A percentile compares a stretch with the other conserved stretches of the same genome.
These are phyloP conservation scores for human DNA, from an alignment of 2,113 vertebrate genomes.

Conservation along the genomic window DNA sequence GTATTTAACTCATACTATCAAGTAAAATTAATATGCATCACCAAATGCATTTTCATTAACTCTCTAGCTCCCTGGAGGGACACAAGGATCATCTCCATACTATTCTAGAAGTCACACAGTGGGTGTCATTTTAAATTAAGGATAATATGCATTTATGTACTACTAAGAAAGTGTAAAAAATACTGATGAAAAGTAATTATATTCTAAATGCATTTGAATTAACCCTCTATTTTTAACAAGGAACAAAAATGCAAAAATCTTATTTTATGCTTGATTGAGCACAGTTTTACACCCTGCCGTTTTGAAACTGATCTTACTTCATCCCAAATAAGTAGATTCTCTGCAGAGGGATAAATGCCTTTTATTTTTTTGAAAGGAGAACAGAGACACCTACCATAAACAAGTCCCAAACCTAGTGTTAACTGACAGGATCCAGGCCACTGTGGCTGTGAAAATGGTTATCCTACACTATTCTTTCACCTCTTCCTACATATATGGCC, in stretches of 20 bases:
- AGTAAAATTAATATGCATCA: neutral
- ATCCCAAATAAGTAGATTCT: neutral
- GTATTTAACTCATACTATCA: neutral
- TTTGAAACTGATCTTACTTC: neutral
- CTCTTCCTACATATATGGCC: neutral
- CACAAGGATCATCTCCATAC: neutral
- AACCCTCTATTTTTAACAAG: conserved; percentile 41
- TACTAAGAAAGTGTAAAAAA: conserved; percentile 33
- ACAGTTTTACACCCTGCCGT: neutral
- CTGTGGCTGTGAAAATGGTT: neutral
- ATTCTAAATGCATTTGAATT: conserved; percentile 43
- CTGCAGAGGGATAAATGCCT: neutral
- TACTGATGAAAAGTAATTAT: conserved; percentile 40
- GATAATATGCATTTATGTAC: neutral
- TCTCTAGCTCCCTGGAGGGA: neutral
- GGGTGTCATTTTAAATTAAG: conserved; percentile 41
- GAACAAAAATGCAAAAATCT: conserved; percentile 44
- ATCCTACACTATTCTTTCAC: neutral
- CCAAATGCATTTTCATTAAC: neutral
- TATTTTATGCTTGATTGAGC: conserved; percentile 20
- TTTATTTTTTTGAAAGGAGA: neutral
- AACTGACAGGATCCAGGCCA: neutral
- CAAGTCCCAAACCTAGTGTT: neutral
- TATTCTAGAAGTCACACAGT: conserved; percentile 5
- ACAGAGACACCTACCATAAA: neutral